Base-by-base conservation (phyloP, 2,797 vertebrate genomes). In the Rhinatrema bivittatum region DNA sequence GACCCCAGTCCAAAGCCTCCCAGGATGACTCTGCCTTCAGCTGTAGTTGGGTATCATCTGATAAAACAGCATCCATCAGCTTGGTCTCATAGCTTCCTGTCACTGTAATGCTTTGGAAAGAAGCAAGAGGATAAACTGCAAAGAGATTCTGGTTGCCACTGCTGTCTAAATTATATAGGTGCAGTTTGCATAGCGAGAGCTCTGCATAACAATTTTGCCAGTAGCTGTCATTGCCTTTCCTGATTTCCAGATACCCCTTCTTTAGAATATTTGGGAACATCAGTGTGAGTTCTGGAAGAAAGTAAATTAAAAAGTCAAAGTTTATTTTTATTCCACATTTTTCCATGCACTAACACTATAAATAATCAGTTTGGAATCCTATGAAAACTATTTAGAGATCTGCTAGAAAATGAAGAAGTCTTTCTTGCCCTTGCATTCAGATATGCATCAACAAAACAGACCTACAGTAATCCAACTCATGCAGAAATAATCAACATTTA, bases 1-100 rank as follows among this genome's bases (percentile, higher is more conserved):
- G 81, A 2, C 86, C 87, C 95, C 95, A 99, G 54, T 97, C 90
- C 69, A 88, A 53, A 16, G 91, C 91, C 53, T 97, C 95, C 91
- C 91, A 89, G 0, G 91, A 83, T 31, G 79, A 93, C 55, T 86
- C 64, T 0, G 89, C 89, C 36, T 88, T 93, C 34, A 99, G 76
- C 60, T 95, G 93, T 10, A 99, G 76, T 10, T 86, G 86, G 0
- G 86, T 91, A 68, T 82, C 88, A 65, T 95, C 91, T 43, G 86
- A 91, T 54, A 99, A 85, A 34, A 97, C 60, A 1, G 88, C 68
- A 15, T 96, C 89, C 22, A 98, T 85, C 20, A 91, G 78, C 39
- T 86, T 88, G 32, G 78, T 82, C 55, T 94, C 92, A 3, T 81
- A 72, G 19, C 76, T 76, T 38, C 79, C 82, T 7, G 82, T 79